Percentiles rank a stretch among this genome's conserved stretches.
phyloP scores from a whole-genome alignment of 1,140 invertebrate genomes.

The Drosophila teissieri region DNA sequence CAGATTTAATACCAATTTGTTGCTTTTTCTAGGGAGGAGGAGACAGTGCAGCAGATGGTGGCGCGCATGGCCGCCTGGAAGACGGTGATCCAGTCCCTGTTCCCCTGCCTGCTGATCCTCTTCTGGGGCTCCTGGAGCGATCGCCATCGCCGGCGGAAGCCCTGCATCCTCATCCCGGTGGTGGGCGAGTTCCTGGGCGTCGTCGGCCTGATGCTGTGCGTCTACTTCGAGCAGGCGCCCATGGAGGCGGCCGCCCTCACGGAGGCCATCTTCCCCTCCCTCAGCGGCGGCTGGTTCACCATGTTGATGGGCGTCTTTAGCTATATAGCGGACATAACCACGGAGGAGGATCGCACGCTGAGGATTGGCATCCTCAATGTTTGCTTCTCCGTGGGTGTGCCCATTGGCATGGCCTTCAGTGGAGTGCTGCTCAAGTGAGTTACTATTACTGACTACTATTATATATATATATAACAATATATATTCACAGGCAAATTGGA shows the following conservation, averaged over 20 bases:
- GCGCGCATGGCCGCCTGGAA: slow-evolving; percentile 92
- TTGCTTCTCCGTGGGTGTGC: slow-evolving; percentile 91
- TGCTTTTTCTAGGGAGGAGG: slow-evolving; percentile 86
- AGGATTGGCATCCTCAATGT: slow-evolving; percentile 93
- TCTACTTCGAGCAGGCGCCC: slow-evolving; percentile 91
- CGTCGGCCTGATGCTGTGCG: slow-evolving; percentile 91
- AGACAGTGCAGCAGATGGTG: slow-evolving; percentile 90
- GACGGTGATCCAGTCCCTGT: slow-evolving; percentile 90
- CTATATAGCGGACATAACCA: slow-evolving; percentile 94
- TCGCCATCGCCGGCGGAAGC: slow-evolving; percentile 89
- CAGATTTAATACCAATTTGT: too few species aligned
- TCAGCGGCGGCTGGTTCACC: slow-evolving; percentile 92
- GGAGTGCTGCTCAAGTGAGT: slow-evolving; percentile 87
- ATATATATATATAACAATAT: too few species aligned
- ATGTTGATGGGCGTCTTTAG: slow-evolving; percentile 96
- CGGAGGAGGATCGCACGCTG: slow-evolving; percentile 91
- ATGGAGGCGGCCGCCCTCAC: slow-evolving; percentile 91
- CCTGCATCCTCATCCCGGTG: slow-evolving; percentile 93
- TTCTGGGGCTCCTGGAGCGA: slow-evolving; percentile 93
- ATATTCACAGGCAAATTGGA: slow-evolving; percentile 90
- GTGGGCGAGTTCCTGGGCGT: slow-evolving; percentile 92
- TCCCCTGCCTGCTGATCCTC: slow-evolving; percentile 90
- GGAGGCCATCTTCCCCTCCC: slow-evolving; percentile 90
- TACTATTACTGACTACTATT: too few species aligned
- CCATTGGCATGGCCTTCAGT: slow-evolving; percentile 91